Base-by-base conservation (phyloP, 2,797 vertebrate species). In the Microtus agrestis region DNA sequence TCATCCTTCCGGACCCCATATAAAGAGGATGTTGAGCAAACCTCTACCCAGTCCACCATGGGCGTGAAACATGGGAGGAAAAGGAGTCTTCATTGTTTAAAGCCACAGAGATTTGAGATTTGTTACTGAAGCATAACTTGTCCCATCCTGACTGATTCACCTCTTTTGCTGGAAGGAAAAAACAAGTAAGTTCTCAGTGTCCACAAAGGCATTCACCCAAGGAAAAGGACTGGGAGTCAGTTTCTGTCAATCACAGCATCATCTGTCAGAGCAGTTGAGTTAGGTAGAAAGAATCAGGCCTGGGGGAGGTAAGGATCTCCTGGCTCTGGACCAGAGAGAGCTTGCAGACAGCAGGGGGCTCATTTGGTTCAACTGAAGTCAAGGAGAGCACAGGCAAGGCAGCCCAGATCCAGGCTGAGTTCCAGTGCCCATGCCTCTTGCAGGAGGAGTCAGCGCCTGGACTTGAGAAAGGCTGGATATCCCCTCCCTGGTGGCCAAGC, bases 31-130 rank as follows among this genome's bases (percentile, higher is more conserved):
- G 14, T 1, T 48, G 37, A 77, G 40, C 34, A 61, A 51, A 21
- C n/a, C 34, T 63, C 63, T 79, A 73, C 54, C 31, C 78, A 90
- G 73, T 34, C 31, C 40, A 78, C 17, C 15, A 7, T 43, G 74
- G 73, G 46, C 27, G 9, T 14, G 15, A 17, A 93, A 21, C 29
- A 21, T 19, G 78, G 91, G 14, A 59, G 19, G 87, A 46, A 76
- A 92, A 88, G 73, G n/a, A 90, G 23, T 89, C 71, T 84, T 63
- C 65, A 43, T 37, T 89, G 31, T 27, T 90, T 87, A 43, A 76
- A 94, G 40, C 37, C 67, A n/a, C 61, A 76, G 63, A 91, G 69
- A 78, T 69, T 7, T n/a, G 40, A 95, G 40, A 65, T 63, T 92
- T 87, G 93, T 96, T 88, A 90, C 25, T 76, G 11, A 13, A 73